These are phyloP conservation scores for Cylindroiulus punctatus DNA, from an alignment of 2,888 invertebrate genomes.

Conservation along the genomic window DNA sequence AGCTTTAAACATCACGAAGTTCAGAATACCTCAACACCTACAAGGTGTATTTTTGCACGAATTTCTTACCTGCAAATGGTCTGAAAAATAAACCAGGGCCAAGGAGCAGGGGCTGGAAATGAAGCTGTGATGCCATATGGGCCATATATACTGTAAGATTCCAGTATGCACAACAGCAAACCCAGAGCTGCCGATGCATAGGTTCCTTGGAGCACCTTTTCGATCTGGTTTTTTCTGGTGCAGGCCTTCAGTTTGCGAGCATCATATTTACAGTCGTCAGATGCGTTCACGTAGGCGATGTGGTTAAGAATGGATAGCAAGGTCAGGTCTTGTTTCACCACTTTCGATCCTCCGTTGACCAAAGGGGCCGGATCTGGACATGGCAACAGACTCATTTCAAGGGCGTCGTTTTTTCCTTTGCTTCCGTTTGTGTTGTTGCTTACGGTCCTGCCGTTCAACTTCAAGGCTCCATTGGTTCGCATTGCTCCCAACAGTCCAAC, in stretches of 20 bases:
- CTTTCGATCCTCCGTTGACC: constrained; percentile 55
- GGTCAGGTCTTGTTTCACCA: constrained; percentile 63
- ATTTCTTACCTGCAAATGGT: constrained; percentile 65
- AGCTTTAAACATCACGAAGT: too few relatives aligned
- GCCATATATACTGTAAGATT: constrained; percentile 69
- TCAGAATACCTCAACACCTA: too few relatives aligned
- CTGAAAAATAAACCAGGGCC: constrained; percentile 72
- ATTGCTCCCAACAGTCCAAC: neutral
- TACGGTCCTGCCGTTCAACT: constrained; percentile 36
- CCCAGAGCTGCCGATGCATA: constrained; percentile 68
- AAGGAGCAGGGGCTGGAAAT: constrained; percentile 65
- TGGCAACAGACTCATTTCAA: constrained; percentile 56
- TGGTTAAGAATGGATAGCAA: constrained; percentile 70
- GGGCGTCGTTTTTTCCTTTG: constrained; percentile 51
- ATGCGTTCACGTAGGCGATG: constrained; percentile 70
- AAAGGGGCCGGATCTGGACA: constrained; percentile 65
- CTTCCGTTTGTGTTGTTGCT: neutral
- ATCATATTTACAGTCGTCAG: constrained; percentile 62
- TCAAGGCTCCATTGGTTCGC: constrained; percentile 29
- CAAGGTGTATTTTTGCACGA: neutral
- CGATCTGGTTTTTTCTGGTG: constrained; percentile 65
- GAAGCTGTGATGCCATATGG: constrained; percentile 67
- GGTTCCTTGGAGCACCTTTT: constrained; percentile 69
- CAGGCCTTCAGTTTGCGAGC: constrained; percentile 58
- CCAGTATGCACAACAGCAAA: constrained; percentile 69